phyloP scores from a whole-genome alignment of 2,888 invertebrate genomes.

The Cerceris rybyensis region DNA sequence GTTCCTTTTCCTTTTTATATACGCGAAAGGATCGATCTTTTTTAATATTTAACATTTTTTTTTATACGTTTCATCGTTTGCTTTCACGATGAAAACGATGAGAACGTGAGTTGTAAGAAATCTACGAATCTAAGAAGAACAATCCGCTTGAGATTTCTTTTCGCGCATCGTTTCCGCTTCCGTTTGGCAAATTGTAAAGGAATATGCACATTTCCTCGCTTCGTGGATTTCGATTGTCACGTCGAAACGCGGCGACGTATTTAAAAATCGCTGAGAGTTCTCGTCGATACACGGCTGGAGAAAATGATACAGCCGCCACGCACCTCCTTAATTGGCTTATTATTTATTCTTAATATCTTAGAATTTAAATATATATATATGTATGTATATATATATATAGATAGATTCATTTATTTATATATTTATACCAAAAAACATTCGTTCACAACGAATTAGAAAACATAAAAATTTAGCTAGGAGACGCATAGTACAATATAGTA shows the following conservation, averaged over 20 bases:
- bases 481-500: conserved; percentile 74
- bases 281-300: conserved; percentile 37
- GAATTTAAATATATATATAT: conserved; percentile 67
- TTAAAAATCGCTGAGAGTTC: conserved; percentile 21
- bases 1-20: not conserved
- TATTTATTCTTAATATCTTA: conserved; percentile 67
- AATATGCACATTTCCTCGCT: conserved; percentile 20
- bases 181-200: not conserved
- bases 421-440: conserved; percentile 73
- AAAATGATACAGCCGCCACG: conserved; percentile 65
- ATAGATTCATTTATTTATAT: conserved; percentile 69
- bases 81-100: not conserved
- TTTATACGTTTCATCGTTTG: not conserved
- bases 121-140: no score
- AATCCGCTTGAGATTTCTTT: not conserved
- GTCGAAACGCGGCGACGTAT: conserved; percentile 34
- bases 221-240: conserved; percentile 57
- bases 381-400: conserved; percentile 60
- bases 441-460: conserved; percentile 77
- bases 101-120: no score
- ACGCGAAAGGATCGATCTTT: no score
- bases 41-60: no score
- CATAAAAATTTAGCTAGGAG: conserved; percentile 75
- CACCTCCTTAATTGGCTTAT: conserved; percentile 71
- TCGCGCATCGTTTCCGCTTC: conserved; percentile 2